Conservation (phyloP, 1,140 invertebrate species). For the Drosophila kanapiae region DNA sequence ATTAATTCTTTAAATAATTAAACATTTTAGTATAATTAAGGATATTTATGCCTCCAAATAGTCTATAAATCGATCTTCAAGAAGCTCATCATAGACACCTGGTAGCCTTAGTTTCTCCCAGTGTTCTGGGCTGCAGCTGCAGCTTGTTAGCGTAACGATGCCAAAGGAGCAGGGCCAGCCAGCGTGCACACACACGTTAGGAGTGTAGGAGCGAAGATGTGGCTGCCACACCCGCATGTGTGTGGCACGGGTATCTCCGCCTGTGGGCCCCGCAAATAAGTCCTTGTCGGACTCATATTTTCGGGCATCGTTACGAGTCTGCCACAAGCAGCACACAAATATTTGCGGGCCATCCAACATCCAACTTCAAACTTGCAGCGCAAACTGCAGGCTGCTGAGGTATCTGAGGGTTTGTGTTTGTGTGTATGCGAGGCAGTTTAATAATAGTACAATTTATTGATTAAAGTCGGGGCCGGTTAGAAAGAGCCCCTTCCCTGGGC, state of each 20-base stretch:
- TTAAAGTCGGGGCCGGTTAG: constrained; percentile 42
- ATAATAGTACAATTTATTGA: constrained; percentile 78
- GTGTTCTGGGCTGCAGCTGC: constrained; percentile 41
- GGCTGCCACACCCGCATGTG: constrained; percentile 36
- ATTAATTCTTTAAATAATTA: no score
- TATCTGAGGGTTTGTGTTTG: not conserved
- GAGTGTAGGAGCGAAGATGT: constrained; percentile 19
- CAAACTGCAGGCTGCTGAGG: constrained; percentile 29
- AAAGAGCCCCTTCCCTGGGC: not conserved
- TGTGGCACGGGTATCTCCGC: constrained; percentile 34
- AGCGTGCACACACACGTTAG: constrained; percentile 3
- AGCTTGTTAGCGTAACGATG: constrained; percentile 65
- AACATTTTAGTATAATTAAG: no score
- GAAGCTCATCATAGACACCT: no score
- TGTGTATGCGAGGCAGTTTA: constrained; percentile 44
- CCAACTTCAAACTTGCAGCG: constrained; percentile 24
- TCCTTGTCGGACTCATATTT: constrained; percentile 70
- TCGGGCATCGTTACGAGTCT: constrained; percentile 63
- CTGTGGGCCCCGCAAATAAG: constrained; percentile 60
- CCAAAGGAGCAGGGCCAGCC: constrained; percentile 29
- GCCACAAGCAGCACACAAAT: constrained; percentile 60
- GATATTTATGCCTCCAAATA: no score
- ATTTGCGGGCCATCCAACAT: constrained; percentile 44
- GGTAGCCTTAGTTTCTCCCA: not conserved
- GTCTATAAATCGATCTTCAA: no score